Percentiles rank a stretch among this genome's conserved stretches.
Evolutionary conservation across 2,113 vertebrate species (phyloP).

Genomic region (Rhadina sibilatrix): DNA sequence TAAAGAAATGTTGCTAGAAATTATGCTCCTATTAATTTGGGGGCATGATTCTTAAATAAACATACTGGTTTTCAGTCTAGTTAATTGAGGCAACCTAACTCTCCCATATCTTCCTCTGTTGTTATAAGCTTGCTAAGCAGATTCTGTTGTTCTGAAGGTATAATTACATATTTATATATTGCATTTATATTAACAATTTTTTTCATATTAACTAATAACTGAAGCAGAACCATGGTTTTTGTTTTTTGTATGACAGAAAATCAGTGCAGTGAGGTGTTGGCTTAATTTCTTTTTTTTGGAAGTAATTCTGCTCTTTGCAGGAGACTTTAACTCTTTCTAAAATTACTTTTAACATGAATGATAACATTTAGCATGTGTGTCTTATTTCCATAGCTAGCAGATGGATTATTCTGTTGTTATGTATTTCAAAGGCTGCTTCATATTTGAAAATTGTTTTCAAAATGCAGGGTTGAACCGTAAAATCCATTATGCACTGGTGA

Average conservation of each 20-base stretch:
- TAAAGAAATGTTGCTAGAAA: neutral
- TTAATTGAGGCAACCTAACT: neutral
- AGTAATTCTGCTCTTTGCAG: neutral
- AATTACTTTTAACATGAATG: neutral
- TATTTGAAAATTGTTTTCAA: neutral
- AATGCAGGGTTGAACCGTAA: conserved; percentile 84
- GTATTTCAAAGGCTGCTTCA: neutral
- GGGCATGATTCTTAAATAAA: neutral
- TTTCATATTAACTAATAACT: neutral
- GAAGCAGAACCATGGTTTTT: neutral
- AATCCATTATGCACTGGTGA: conserved; percentile 84
- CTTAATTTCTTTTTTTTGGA: neutral
- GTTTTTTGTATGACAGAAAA: neutral
- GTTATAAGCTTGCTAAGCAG: neutral
- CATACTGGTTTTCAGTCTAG: neutral
- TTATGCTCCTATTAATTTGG: neutral
- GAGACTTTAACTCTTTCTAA: neutral
- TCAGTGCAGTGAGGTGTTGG: neutral
- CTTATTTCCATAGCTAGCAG: neutral
- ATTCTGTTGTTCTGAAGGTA: neutral
- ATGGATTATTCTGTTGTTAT: neutral
- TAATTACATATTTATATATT: neutral
- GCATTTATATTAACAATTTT: neutral
- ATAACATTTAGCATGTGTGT: neutral
- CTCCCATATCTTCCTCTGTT: neutral